Evolutionary conservation across 2,888 invertebrate species (phyloP).

Genomic region (Drosophila greeni): DNA sequence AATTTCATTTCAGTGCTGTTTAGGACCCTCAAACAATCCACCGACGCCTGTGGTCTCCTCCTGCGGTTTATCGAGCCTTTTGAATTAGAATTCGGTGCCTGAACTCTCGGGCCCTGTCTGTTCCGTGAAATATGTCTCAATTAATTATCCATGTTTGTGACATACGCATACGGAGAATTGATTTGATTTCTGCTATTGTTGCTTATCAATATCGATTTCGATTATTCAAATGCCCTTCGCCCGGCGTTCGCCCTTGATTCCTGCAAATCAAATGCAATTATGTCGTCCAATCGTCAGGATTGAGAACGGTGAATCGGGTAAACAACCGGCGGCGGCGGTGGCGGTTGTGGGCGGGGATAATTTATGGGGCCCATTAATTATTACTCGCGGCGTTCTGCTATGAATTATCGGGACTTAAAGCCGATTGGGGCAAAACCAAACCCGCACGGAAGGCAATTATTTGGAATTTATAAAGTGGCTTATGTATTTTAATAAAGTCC

Average conservation of each 20-base stretch:
- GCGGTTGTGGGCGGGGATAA: conserved; percentile 22
- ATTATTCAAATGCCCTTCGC: conserved; percentile 39
- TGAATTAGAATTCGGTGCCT: conserved; percentile 14
- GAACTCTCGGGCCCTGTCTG: conserved; percentile 33
- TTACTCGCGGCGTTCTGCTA: conserved; percentile 25
- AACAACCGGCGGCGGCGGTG: neutral
- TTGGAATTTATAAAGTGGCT: conserved; percentile 6
- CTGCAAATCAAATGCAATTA: conserved; percentile 48
- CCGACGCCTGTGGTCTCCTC: conserved; percentile 12
- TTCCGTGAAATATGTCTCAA: conserved; percentile 60
- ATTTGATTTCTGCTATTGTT: conserved; percentile 46
- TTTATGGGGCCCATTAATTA: conserved; percentile 46
- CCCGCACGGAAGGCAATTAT: neutral
- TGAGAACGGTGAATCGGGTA: conserved; percentile 20
- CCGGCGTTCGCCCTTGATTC: conserved; percentile 4
- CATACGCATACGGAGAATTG: conserved; percentile 41
- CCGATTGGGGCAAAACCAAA: conserved; percentile 11
- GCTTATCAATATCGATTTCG: conserved; percentile 46
- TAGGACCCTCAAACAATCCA: conserved; percentile 33
- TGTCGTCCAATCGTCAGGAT: conserved; percentile 36
- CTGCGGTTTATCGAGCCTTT: conserved; percentile 9
- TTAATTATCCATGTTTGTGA: conserved; percentile 59
- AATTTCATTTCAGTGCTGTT: conserved; percentile 53
- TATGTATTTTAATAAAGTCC: conserved; percentile 1
- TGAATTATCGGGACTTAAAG: conserved; percentile 28